Conservation (phyloP, 2,888 invertebrate species). For the Rotaria sp. region DNA sequence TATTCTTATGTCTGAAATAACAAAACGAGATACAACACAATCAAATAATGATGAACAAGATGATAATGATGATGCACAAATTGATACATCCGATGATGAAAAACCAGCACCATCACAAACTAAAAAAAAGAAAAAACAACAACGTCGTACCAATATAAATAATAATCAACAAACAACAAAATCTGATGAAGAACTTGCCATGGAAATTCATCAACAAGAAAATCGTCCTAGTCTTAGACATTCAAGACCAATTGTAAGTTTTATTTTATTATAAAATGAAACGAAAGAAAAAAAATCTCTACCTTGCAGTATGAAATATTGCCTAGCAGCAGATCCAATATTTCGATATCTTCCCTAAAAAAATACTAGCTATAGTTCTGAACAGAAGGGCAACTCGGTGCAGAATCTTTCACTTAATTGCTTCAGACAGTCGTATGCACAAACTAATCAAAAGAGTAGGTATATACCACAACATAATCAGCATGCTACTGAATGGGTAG, state of each 20-base stretch:
- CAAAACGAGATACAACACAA: not conserved
- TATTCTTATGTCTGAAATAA: slow-evolving; percentile 21
- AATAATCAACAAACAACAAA: not conserved
- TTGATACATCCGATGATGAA: not conserved
- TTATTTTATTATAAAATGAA: no score
- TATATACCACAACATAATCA: no score
- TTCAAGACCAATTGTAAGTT: not conserved
- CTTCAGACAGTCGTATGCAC: no score
- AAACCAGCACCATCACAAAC: not conserved
- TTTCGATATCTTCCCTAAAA: no score
- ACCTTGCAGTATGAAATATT: no score
- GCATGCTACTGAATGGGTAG: no score
- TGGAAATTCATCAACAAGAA: slow-evolving; percentile 26
- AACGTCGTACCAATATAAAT: not conserved
- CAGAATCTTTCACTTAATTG: no score
- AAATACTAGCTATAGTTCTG: no score
- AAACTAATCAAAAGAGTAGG: no score
- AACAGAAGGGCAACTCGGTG: no score
- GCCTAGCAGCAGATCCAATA: no score
- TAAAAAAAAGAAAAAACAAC: not conserved
- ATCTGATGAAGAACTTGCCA: not conserved
- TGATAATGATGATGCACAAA: not conserved
- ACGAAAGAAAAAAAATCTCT: no score
- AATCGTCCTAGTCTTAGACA: slow-evolving; percentile 22
- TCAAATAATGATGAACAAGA: not conserved